phyloP scores from a whole-genome alignment of 2,888 invertebrate genomes.

The Lasius platythorax region DNA sequence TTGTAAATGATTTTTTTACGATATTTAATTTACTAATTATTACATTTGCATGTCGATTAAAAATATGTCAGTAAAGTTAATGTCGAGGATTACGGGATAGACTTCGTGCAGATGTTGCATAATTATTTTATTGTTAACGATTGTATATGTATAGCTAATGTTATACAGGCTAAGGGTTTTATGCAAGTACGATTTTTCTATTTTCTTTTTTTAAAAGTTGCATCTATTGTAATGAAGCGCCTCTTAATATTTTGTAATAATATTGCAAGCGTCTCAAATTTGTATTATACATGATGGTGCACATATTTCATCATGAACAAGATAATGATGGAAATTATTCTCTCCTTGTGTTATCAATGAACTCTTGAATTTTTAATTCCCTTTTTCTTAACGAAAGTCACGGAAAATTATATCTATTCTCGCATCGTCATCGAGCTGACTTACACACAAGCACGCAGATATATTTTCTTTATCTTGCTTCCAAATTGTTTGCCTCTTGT shows the following conservation, averaged over 20 bases:
- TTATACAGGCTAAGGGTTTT: neutral
- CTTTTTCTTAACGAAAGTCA: neutral
- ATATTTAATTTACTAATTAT: neutral
- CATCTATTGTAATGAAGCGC: neutral
- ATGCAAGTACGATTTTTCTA: neutral
- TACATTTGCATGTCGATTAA: neutral
- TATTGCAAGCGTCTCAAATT: neutral
- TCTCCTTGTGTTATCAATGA: neutral
- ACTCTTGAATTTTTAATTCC: constrained; percentile 23
- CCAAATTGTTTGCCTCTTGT: neutral
- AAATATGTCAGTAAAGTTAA: neutral
- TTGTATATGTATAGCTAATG: neutral
- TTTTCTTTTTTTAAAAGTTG: constrained; percentile 1
- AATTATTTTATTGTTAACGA: constrained; percentile 4
- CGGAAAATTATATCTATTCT: constrained; percentile 11
- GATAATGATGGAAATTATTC: constrained; percentile 5
- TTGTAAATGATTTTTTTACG: neutral
- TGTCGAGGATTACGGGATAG: neutral
- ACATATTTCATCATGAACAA: neutral
- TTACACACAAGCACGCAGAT: neutral
- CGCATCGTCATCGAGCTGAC: neutral
- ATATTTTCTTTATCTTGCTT: neutral
- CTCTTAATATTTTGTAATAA: neutral
- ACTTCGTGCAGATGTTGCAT: neutral
- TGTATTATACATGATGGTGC: neutral